Base-by-base conservation (phyloP, 2,888 invertebrate genomes). In the Lithophane leautieri region DNA sequence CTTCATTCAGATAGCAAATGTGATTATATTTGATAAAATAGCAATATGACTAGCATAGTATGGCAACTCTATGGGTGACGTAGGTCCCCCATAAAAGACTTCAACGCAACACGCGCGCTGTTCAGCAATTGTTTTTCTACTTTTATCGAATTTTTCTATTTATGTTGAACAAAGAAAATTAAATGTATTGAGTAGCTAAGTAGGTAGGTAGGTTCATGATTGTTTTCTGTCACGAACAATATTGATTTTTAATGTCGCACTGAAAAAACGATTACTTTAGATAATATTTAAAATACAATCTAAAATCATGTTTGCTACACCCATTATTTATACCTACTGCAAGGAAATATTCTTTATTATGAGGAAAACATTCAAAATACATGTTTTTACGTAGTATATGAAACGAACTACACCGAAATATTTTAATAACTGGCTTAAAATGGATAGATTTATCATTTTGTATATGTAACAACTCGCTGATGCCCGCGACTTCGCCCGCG, bases 51-150 rank as follows among this genome's bases (percentile, higher is more conserved):
- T 65, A 62, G 8, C 42, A 42, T 54, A 47, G 22, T 6, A 56
- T 82, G 77, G 70, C 52, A 68, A 70, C 75, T 78, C 83, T 50
- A 79, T 70, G 63, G 56, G 70, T 85, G 86, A 84, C 83, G 85
- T 87, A 85, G 85, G 44, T 81, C 79, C 80, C 91, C 86, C 90
- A 81, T 85, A 91, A 91, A 92, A 92, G 91, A 92, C 90, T 90
- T 92, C 91, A 92, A 92, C 92, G 92, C 91, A 89, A 80, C 79
- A 76, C 86, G 81, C 77, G 72, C 68, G 50, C 73, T 79, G 73
- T 82, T 81, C 65, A 58, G 8, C 77, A 54, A 80, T 83, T 76
- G 82, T 71, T 76, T 76, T 78, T 54, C 66, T 70, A 77, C 75
- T 79, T 70, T n/a, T 42, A 70, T 60, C 50, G 63, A 78, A 40